Base-by-base conservation (phyloP, 64 coral and sea anemone genomes). In the Exaiptasia diaphana region DNA sequence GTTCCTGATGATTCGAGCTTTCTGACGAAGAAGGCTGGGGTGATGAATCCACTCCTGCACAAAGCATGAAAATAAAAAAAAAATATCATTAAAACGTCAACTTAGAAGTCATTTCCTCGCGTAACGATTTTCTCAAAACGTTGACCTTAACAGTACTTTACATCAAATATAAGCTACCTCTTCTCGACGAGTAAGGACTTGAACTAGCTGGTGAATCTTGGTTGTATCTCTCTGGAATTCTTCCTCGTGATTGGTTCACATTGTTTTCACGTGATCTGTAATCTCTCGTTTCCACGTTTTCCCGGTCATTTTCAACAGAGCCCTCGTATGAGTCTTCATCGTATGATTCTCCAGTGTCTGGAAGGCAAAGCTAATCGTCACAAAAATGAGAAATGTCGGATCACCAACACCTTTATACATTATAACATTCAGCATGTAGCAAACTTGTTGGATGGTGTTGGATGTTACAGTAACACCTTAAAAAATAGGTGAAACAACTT, bases 341-440 rank as follows among this genome's bases (percentile, higher is more conserved):
- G 52, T 83, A 83, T 13, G 90, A 93, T 34, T 93, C 90, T n/a
- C 78, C 85, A 70, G 90, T 88, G 20, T 93, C 90, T 93, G 39
- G 18, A 56, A n/a, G 39, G 41, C 25, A 29, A 53, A 54, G 7
- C 40, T n/a, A n/a, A n/a, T n/a, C n/a, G n/a, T n/a, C n/a, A n/a
- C n/a, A n/a, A 12, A 5, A 3, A 42, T 81, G 4, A 74, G 11
- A 25, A 49, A 23, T 18, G 36, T 73, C 18, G 40, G 13, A 32
- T 23, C 40, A 45, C 36, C 35, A 56, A 27, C 12, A 81, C 4
- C 24, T 46, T 8, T 9, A 38, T 4, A 12, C 14, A 7, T 23
- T 17, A 49, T 15, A 40, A 31, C 10, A 33, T 32, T 3, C 3
- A 17, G 3, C 5, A 10, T 17, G 1, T 23, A 42, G 37, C 34